Evolutionary conservation across 2,113 vertebrate genomes (phyloP).

Genomic region (Hydrochoerus hydrochaeris): DNA sequence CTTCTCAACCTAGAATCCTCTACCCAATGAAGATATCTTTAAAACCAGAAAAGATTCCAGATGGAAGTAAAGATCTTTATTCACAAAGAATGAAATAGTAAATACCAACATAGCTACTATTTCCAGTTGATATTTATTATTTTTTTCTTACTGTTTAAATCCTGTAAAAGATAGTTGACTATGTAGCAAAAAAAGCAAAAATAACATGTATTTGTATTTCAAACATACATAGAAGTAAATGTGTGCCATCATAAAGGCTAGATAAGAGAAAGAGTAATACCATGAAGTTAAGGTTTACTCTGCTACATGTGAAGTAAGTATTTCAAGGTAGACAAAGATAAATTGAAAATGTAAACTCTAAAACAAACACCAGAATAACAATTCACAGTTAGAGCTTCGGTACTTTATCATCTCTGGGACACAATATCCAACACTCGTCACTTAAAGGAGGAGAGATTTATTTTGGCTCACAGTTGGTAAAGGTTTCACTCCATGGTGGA

Average conservation of each 20-base stretch:
- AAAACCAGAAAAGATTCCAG: not conserved
- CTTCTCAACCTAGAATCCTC: not conserved
- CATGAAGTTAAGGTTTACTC: not conserved
- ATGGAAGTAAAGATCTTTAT: not conserved
- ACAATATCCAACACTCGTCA: not conserved
- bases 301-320: not conserved
- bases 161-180: not conserved
- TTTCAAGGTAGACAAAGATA: not conserved
- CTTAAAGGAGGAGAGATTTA: not conserved
- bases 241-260: not conserved
- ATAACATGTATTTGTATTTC: not conserved
- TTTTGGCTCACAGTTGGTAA: not conserved
- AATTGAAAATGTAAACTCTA: not conserved
- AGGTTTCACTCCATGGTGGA: not conserved
- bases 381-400: not conserved
- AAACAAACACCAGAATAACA: constrained; percentile 1
- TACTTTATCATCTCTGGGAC: not conserved
- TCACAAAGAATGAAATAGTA: constrained; percentile 26
- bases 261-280: not conserved
- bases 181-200: constrained; percentile 3
- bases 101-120: too few relatives aligned
- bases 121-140: not conserved
- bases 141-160: constrained; percentile 34
- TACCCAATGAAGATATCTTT: constrained; percentile 1
- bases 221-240: not conserved